Evolutionary conservation across 2,797 vertebrate species (phyloP).

Genomic region (Tokudaia muenninki): DNA sequence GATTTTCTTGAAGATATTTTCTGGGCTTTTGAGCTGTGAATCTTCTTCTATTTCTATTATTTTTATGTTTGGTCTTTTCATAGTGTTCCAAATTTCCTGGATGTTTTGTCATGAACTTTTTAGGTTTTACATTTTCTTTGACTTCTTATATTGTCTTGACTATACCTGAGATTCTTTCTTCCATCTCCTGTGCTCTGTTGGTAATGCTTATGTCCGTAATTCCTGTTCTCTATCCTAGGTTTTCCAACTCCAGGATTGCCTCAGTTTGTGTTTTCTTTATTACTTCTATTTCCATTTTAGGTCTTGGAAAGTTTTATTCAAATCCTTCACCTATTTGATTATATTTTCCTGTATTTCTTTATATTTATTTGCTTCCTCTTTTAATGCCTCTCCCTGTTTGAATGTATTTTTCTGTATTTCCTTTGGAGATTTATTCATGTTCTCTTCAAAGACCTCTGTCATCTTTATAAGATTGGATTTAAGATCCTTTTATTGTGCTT

Average conservation of each 20-base stretch:
- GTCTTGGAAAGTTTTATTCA: not conserved
- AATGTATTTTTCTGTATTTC: not conserved
- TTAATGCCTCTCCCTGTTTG: not conserved
- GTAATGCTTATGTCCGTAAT: not conserved
- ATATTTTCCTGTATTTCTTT: not conserved
- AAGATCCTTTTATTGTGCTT: not conserved
- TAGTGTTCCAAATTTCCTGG: not conserved
- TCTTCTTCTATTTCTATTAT: not conserved
- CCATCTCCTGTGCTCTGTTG: not conserved
- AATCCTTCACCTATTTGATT: not conserved
- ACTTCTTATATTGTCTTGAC: not conserved
- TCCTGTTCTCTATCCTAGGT: not conserved
- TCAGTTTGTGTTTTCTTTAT: not conserved
- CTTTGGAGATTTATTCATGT: not conserved
- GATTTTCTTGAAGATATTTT: not conserved
- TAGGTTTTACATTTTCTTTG: not conserved
- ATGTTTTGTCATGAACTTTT: not conserved
- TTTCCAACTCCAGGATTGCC: not conserved
- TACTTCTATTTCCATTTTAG: not conserved
- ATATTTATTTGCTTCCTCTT: not conserved
- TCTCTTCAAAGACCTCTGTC: not conserved
- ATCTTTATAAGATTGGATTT: not conserved
- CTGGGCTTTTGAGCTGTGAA: not conserved
- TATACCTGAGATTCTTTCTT: not conserved
- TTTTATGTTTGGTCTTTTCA: not conserved